Evolutionary conservation across 2,113 vertebrate genomes (phyloP), one percentile per base, ranked within the genome.

Genomic region (Hydrochoerus hydrochaeris): DNA sequence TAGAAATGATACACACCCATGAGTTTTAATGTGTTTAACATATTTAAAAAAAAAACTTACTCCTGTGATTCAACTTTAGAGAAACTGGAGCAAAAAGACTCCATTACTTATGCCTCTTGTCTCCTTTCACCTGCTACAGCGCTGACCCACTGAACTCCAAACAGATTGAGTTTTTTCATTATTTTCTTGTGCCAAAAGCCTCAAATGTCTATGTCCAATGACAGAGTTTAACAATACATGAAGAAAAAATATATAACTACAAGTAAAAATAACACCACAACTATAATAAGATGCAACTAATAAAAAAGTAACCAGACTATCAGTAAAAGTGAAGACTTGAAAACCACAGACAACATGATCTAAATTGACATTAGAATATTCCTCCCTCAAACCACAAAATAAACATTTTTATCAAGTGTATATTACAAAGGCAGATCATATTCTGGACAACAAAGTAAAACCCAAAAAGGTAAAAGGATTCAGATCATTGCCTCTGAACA

Each of bases 1-100:
- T 60, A 81, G 90, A 97, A 97, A 93, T 93, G 30, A 97, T 91
- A 86, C 60, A 91, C 5, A 93, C 8, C 35, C 63, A 44, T 78
- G 84, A 77, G 52, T 57, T 96, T n/a, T 41, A 85, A 65, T 54
- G 80, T 54, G 57, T 85, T 81, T 52, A 44, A 91, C 26, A 8
- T 52, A 77, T 93, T 78, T 92, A n/a, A n/a, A 95, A 94, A 87
- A 41, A 26, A 24, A 57, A 0, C 7, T 85, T 88, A 32, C 17
- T 95, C 20, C 78, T 88, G 80, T 69, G 73, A 6, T 20, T 96
- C 78, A 80, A 52, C 13, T 62, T 88, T 49, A n/a, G 80, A 92
- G 62, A 94, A 41, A 89, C 0, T 44, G 16, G 65, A 62, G 80
- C 30, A 52, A 94, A 96, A 96, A 52, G 1, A 80, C 28, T 49